Evolutionary conservation across 64 coral and sea anemone genomes (phyloP).

Genomic region (Stylophora pistillata): DNA sequence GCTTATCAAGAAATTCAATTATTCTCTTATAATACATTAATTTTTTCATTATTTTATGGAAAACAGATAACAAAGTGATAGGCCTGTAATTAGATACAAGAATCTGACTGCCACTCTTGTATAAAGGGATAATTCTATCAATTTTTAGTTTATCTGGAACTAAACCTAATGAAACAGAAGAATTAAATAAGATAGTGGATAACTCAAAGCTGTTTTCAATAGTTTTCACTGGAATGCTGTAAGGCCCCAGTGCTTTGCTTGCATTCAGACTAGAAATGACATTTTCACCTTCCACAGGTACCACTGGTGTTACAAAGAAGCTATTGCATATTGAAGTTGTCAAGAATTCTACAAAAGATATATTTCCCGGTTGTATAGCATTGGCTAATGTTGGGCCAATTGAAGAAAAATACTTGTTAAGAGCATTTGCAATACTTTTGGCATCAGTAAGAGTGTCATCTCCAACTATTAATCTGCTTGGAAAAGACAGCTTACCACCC

Average conservation of each 20-base stretch:
- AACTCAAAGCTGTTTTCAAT: not conserved
- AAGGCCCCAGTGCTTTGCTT: not conserved
- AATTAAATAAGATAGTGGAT: slow-evolving; percentile 19
- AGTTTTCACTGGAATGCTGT: not conserved
- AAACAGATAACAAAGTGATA: slow-evolving; percentile 6
- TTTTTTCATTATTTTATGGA: slow-evolving; percentile 37
- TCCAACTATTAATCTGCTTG: not conserved
- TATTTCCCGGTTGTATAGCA: not conserved
- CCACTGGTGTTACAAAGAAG: not conserved
- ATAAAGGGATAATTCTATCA: not conserved
- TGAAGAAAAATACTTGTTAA: slow-evolving; percentile 10
- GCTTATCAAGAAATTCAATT: slow-evolving; percentile 11
- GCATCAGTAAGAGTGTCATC: not conserved
- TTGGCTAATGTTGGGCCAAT: not conserved
- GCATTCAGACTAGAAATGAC: not conserved
- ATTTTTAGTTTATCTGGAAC: too few relatives aligned
- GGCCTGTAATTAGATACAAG: not conserved
- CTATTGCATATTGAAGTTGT: not conserved
- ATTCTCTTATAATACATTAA: slow-evolving; percentile 22
- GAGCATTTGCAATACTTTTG: not conserved
- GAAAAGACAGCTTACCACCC: not conserved
- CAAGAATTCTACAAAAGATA: not conserved
- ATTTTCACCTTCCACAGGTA: not conserved
- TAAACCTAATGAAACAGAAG: slow-evolving; percentile 8
- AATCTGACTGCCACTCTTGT: not conserved